Percentiles rank a stretch among this genome's conserved stretches.
These are phyloP conservation scores for Drosophila mimetica DNA, from an alignment of 2,888 invertebrate species.

Conservation along the genomic window DNA sequence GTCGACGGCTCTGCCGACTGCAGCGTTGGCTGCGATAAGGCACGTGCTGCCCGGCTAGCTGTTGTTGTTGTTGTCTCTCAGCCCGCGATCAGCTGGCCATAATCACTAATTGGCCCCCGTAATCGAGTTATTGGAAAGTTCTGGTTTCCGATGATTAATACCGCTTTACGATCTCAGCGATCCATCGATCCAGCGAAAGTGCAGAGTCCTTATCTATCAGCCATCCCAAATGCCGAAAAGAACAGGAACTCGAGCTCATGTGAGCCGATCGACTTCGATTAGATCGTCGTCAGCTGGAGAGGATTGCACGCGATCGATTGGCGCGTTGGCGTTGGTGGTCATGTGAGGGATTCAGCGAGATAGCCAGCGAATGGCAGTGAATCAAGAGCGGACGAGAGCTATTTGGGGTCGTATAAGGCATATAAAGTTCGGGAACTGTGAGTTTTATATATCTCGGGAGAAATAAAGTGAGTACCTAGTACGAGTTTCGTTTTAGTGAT, in stretches of 20 bases:
- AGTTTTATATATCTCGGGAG: no score
- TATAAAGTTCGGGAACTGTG: not conserved
- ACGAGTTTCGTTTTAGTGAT: no score
- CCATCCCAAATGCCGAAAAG: no score
- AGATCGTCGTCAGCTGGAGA: slow-evolving; percentile 7
- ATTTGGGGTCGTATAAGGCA: not conserved
- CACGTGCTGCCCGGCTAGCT: slow-evolving; percentile 35
- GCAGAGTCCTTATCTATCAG: not conserved
- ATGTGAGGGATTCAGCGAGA: slow-evolving; percentile 18
- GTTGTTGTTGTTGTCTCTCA: slow-evolving; percentile 1
- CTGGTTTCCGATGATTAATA: slow-evolving; percentile 2
- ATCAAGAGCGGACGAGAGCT: not conserved
- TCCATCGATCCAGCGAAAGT: slow-evolving; percentile 4
- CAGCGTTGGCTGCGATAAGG: slow-evolving; percentile 39
- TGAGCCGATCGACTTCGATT: slow-evolving; percentile 4
- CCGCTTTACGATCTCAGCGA: not conserved
- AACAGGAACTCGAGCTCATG: slow-evolving; percentile 18
- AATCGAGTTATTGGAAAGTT: slow-evolving; percentile 1
- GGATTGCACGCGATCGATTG: slow-evolving; percentile 6
- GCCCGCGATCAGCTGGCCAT: slow-evolving; percentile 12
- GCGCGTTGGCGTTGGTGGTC: no score
- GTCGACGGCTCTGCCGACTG: not conserved
- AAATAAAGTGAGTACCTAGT: no score
- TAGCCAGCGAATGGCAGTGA: not conserved
- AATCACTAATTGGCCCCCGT: slow-evolving; percentile 4